Evolutionary conservation across 2,797 vertebrate genomes (phyloP), one percentile per base, ranked within the genome.

Genomic region (Eulemur mongoz): DNA sequence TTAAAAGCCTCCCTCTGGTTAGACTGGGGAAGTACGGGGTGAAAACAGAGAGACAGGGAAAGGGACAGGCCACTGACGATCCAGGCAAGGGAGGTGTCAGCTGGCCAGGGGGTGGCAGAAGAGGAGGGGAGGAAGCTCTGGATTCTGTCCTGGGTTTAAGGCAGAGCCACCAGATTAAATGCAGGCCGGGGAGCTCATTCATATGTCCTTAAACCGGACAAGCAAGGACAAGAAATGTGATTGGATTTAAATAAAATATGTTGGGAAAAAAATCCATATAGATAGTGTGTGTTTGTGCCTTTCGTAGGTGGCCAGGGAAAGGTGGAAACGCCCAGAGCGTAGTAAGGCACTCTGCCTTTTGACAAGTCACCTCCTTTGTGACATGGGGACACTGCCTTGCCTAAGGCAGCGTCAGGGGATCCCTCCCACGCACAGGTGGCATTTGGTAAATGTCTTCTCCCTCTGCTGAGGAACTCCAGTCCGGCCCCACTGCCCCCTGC

Each of bases 381-480:
- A n/a, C 88, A 40, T 7, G 15, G 52, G 69, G 20, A n/a, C 20
- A 3, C 3, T 30, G 25, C 18, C 32, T 2, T 50, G 43, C 67
- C 48, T 12, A 23, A 67, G 59, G 35, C 20, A 2, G 1, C 0
- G 0, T 50, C 50, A 4, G 32, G 20, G 32, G 32, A n/a, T 25
- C 54, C 50, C 67, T 32, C 23, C 45, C 20, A 27, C 0, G 50
- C 57, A 7, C 50, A 45, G 17, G 15, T 0, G 27, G 48, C 76
- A 13, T 82, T 88, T 23, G n/a, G 59, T 3, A 12, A 9, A 17
- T 2, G 8, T 27, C 35, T 48, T 23, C 69, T 45, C 73, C 61
- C 50, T 23, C 30, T 25, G 59, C 27, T 17, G 61, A 25, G 59
- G 30, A 70, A 35, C 32, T 8, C 27, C 27, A 3, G 80, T 52